Evolutionary conservation across 2,888 invertebrate species (phyloP).

Genomic region (Unio pictorum): DNA sequence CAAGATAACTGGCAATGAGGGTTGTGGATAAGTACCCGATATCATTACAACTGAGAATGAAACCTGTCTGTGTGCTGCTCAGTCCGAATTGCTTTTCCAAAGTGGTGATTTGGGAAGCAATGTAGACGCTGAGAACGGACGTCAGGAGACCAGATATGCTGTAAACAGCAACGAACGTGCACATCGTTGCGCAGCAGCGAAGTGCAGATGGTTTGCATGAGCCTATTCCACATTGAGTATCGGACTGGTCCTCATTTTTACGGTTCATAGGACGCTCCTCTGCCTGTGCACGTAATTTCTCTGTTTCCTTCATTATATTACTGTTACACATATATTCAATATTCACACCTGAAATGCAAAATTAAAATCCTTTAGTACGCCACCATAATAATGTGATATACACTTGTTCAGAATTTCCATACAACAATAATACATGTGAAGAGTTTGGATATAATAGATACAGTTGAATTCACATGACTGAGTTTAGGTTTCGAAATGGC

Average conservation of each 20-base stretch:
- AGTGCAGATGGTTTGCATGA: conserved; percentile 23
- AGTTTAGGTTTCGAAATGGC: no score
- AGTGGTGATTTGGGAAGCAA: conserved; percentile 50
- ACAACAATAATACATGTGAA: no score
- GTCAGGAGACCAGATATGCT: conserved; percentile 37
- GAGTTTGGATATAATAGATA: no score
- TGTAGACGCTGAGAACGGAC: conserved; percentile 37
- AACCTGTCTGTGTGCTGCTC: conserved; percentile 52
- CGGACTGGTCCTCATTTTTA: conserved; percentile 15
- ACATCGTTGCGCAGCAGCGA: conserved; percentile 33
- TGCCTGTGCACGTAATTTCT: no score
- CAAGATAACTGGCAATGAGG: conserved; percentile 38
- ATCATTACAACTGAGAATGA: conserved; percentile 57
- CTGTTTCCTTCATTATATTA: no score
- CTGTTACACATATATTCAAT: no score
- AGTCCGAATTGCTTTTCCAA: conserved; percentile 57
- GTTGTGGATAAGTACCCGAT: conserved; percentile 52
- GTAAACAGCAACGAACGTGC: conserved; percentile 30
- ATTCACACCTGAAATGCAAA: no score
- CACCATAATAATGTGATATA: no score
- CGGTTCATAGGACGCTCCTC: background rate
- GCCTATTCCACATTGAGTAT: conserved; percentile 39
- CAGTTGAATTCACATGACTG: no score
- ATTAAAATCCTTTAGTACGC: no score
- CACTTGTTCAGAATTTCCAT: no score